Conservation (phyloP, 2,888 invertebrate species). For the Aspidiotus destructor region DNA sequence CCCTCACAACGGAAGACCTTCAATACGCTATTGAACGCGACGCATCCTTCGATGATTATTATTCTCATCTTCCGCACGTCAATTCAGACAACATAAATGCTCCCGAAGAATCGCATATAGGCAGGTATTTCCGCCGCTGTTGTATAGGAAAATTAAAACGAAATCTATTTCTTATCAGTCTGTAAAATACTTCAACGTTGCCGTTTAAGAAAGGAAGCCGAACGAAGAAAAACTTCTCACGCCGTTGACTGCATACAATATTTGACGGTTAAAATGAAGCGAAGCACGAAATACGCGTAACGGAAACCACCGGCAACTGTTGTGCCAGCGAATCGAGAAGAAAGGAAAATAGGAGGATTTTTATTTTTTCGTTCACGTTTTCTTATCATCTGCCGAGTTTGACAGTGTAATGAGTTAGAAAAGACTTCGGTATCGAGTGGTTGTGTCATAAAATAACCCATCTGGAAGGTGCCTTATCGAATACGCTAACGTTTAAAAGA, state of each 20-base stretch:
- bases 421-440: background rate
- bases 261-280: background rate
- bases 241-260: background rate
- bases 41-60: no score
- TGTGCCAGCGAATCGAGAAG: background rate
- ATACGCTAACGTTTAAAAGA: background rate
- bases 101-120: no score
- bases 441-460: background rate
- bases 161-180: no score
- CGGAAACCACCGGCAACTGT: background rate
- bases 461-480: no score
- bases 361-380: background rate
- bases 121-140: no score
- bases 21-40: no score
- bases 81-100: no score
- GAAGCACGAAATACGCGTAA: slow-evolving; percentile 1
- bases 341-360: background rate
- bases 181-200: no score
- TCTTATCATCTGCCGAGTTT: background rate
- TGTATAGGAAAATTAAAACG: no score
- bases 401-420: background rate
- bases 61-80: no score
- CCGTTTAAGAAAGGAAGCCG: no score
- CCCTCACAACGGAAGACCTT: no score
- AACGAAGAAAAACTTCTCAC: background rate